Base-by-base conservation (phyloP, 2,888 invertebrate species). In the Timema cristinae region DNA sequence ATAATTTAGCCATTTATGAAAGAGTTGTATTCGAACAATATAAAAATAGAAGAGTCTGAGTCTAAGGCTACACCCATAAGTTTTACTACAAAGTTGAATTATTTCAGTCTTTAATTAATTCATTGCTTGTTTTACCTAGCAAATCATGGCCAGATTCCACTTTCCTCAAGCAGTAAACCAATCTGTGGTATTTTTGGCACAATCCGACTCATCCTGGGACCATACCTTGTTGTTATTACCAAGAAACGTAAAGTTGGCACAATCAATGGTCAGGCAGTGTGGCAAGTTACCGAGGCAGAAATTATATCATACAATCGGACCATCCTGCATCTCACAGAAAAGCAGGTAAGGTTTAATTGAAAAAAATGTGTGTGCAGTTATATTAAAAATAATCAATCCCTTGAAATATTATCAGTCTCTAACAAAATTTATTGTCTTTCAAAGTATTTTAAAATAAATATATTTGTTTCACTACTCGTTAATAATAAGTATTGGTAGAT, bases 151-250 rank as follows among this genome's bases (percentile, higher is more conserved):
- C 89, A 90, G 81, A 86, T 92, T 78, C 88, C 89, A 68, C 85
- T 87, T 51, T 83, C 85, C 67, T 87, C 87, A 32, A 86, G 87
- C 72, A 86, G 87, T 72, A 83, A 77, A 67, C 77, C 77, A 68
- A 92, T 97, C 77, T 95, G 92, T 84, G 97, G 97, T 0, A 89
- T 98, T 74, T 84, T 97, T 32, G 98, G 98, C 47, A 89, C 91
- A 50, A 90, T 97, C 73, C 89, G 89, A 74, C 85, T 97, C 0
- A 84, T 97, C 73, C 92, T 94, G 71, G 96, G 97, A 68, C 87
- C 91, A 69, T 96, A 97, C 81, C 85, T 98, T 73, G 87, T 98
- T 73, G 91, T 97, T 11, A 94, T 95, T 76, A 96, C 96, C 47
- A 91, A 91, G 79, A 89, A 94, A 74, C 86, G 90, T 83, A 87